Conservation (phyloP, 2,888 invertebrate species). For the Polyommatus icarus region DNA sequence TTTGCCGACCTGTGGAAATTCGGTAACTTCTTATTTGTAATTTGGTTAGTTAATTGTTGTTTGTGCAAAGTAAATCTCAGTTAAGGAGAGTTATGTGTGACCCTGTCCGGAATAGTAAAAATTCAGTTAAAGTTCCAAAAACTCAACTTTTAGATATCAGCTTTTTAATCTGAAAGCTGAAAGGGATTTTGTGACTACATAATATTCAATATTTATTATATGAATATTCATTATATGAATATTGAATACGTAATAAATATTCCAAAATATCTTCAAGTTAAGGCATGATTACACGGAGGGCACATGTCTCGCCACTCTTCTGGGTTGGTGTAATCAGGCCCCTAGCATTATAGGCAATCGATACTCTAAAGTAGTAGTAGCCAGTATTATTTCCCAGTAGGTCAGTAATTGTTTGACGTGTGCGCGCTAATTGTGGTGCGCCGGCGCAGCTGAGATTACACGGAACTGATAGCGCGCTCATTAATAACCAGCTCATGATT, state of each 20-base stretch:
- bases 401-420: conserved; percentile 3
- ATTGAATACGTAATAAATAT: too few species aligned
- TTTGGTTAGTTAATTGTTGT: conserved; percentile 29
- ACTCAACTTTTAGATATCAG: background rate
- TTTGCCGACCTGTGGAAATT: conserved; percentile 21
- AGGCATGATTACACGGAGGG: too few species aligned
- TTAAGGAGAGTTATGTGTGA: background rate
- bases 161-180: background rate
- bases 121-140: background rate
- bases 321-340: too few species aligned
- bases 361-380: background rate
- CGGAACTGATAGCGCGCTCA: background rate
- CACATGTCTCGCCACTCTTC: too few species aligned
- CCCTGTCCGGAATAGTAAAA: background rate
- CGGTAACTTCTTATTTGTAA: conserved; percentile 31
- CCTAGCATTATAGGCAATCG: background rate
- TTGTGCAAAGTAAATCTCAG: conserved; percentile 3
- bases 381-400: background rate
- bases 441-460: conserved; percentile 8
- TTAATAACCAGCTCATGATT: background rate
- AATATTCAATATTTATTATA: too few species aligned
- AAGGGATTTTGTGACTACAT: background rate
- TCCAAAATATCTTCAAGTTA: too few species aligned
- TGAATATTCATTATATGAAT: too few species aligned
- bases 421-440: background rate